Evolutionary conservation across 2,888 invertebrate species (phyloP).

Genomic region (Agriopis marginaria): DNA sequence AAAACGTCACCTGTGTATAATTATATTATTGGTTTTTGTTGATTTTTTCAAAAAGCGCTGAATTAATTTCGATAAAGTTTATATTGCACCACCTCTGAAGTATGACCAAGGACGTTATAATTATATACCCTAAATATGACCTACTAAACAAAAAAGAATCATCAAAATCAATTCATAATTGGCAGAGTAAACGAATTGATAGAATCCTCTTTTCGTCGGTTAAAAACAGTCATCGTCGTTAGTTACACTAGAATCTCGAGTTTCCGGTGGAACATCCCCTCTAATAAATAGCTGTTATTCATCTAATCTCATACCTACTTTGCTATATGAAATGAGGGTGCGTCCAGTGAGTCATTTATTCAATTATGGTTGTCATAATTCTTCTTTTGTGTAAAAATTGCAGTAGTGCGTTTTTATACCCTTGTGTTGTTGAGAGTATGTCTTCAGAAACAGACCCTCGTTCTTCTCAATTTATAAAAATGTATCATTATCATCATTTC

Average conservation of each 20-base stretch:
- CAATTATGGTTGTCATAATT: conserved; percentile 43
- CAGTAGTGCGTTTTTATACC: neutral
- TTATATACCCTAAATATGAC: too few relatives aligned
- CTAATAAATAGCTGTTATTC: conserved; percentile 13
- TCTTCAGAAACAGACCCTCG: neutral
- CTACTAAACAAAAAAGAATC: too few relatives aligned
- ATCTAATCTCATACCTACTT: conserved; percentile 9
- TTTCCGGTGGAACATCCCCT: conserved; percentile 3
- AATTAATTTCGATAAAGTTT: too few relatives aligned
- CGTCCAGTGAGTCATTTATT: conserved; percentile 46
- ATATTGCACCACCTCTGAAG: too few relatives aligned
- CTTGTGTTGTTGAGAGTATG: neutral
- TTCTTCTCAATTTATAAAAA: neutral
- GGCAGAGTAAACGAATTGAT: too few relatives aligned
- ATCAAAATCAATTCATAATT: too few relatives aligned
- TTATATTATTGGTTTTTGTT: too few relatives aligned
- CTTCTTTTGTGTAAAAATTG: neutral
- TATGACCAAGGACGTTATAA: too few relatives aligned
- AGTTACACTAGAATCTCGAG: conserved; percentile 9
- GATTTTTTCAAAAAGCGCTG: too few relatives aligned
- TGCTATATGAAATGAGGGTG: conserved; percentile 44
- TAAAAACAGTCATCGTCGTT: conserved; percentile 1
- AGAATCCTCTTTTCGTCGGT: neutral
- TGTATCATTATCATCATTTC: too few relatives aligned
- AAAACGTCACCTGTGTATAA: too few relatives aligned